A percentile compares a stretch with the other conserved stretches of the same genome.
phyloP scores from a whole-genome alignment of 2,888 invertebrate species.

The Chouioia cunea region DNA sequence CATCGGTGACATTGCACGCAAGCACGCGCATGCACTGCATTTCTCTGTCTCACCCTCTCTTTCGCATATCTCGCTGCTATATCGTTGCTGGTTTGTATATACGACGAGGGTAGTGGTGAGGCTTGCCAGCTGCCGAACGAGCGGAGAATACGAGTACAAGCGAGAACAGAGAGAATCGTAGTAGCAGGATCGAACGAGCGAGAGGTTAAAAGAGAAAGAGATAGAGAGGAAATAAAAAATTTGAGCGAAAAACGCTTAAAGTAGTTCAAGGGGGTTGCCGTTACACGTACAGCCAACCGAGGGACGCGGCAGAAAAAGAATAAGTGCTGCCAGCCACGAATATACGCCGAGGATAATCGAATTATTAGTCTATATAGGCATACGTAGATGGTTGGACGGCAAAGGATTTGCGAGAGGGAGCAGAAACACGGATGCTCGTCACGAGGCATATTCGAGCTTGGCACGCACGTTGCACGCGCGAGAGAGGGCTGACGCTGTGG shows the following conservation, averaged over 20 bases:
- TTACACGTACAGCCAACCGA: background rate
- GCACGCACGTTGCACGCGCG: slow-evolving; percentile 42
- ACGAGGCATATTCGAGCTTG: slow-evolving; percentile 51
- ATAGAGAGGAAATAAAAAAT: slow-evolving; percentile 13
- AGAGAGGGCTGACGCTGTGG: background rate
- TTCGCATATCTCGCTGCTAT: background rate
- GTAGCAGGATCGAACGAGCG: slow-evolving; percentile 9
- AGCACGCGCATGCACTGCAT: slow-evolving; percentile 42
- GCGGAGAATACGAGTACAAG: background rate
- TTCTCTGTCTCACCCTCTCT: slow-evolving; percentile 32
- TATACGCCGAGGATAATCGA: slow-evolving; percentile 19
- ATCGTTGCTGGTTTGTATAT: no score
- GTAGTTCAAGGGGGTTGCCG: slow-evolving; percentile 16
- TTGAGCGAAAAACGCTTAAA: slow-evolving; percentile 31
- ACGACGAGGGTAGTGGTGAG: no score
- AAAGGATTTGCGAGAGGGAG: slow-evolving; percentile 30
- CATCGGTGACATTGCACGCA: slow-evolving; percentile 36
- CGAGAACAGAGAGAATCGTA: background rate
- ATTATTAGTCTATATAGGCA: background rate
- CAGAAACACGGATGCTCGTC: slow-evolving; percentile 53
- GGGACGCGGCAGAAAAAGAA: background rate
- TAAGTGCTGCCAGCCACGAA: slow-evolving; percentile 14
- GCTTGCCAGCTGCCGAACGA: background rate
- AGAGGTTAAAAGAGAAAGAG: slow-evolving; percentile 33
- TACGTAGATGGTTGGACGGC: background rate